A percentile compares a stretch with the other conserved stretches of the same genome.
These are phyloP conservation scores for Toxotes chatareus DNA, from an alignment of 2,113 vertebrate genomes.

Conservation along the genomic window DNA sequence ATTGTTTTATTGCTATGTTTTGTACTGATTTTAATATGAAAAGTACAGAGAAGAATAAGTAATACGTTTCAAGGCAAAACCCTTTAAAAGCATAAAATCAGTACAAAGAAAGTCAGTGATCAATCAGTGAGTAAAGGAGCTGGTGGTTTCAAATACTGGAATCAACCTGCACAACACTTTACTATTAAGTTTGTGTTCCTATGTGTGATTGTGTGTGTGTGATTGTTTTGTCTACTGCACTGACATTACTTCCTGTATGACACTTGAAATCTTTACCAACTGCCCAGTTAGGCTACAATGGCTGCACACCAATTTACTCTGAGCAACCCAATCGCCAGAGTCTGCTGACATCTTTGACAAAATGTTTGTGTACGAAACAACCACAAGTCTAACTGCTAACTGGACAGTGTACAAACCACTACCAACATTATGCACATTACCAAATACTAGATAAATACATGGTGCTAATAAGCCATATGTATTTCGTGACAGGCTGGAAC, in stretches of 20 bases:
- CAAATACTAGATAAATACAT: background rate
- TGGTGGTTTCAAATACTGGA: background rate
- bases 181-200: background rate
- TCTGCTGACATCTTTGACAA: background rate
- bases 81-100: slow-evolving; percentile 41
- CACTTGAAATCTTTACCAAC: slow-evolving; percentile 15
- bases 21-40: slow-evolving; percentile 32
- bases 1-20: slow-evolving; percentile 27
- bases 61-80: slow-evolving; percentile 30
- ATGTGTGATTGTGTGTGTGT: no score
- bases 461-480: slow-evolving; percentile 8
- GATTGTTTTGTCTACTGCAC: background rate
- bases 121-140: background rate
- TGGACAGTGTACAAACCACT: background rate
- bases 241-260: slow-evolving; percentile 1
- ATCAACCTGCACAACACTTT: background rate
- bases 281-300: background rate
- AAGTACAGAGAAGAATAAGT: background rate
- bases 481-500: background rate
- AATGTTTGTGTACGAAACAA: background rate
- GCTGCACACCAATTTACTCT: slow-evolving; percentile 1
- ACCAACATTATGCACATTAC: background rate
- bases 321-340: background rate
- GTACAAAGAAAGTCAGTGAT: slow-evolving; percentile 9
- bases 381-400: background rate